These are phyloP conservation scores for Drosophila sechellia DNA, from an alignment of 1,140 invertebrate genomes.

Conservation along the genomic window DNA sequence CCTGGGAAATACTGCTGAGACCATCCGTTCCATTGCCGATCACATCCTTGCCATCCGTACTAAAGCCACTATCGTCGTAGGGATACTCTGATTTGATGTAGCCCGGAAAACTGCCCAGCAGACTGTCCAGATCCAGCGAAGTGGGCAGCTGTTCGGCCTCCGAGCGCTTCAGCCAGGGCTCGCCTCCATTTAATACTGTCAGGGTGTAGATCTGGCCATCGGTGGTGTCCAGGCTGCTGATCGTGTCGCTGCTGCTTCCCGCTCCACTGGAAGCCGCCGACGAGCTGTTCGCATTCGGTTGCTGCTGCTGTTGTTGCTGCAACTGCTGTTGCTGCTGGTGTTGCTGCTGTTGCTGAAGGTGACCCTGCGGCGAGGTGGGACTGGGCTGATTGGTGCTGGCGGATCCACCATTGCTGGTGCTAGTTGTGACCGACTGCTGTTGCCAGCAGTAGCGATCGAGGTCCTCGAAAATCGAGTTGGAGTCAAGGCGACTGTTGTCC, in stretches of 20 bases:
- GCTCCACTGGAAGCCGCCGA: slow-evolving; percentile 60
- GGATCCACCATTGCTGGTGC: slow-evolving; percentile 68
- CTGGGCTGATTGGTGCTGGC: slow-evolving; percentile 66
- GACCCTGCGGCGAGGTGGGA: slow-evolving; percentile 61
- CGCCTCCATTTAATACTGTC: slow-evolving; percentile 88
- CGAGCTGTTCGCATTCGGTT: slow-evolving; percentile 67
- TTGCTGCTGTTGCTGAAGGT: slow-evolving; percentile 60
- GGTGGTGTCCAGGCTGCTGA: slow-evolving; percentile 76
- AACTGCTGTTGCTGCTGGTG: slow-evolving; percentile 56
- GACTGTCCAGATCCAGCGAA: slow-evolving; percentile 88
- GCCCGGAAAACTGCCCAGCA: slow-evolving; percentile 86
- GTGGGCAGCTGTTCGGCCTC: slow-evolving; percentile 85
- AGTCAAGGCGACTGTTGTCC: slow-evolving; percentile 88
- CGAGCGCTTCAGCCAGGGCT: slow-evolving; percentile 86
- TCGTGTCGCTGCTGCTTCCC: slow-evolving; percentile 69
- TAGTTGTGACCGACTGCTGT: slow-evolving; percentile 86
- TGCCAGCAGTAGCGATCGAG: slow-evolving; percentile 93
- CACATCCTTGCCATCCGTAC: slow-evolving; percentile 88
- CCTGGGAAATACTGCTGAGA: slow-evolving; percentile 61
- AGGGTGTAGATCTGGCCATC: slow-evolving; percentile 88
- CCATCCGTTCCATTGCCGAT: slow-evolving; percentile 55
- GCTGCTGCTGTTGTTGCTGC: slow-evolving; percentile 55
- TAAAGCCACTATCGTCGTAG: slow-evolving; percentile 89
- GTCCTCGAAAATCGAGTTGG: slow-evolving; percentile 89
- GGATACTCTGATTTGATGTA: slow-evolving; percentile 88